These are phyloP conservation scores for Glyphotaelius pellucidus DNA, from an alignment of 2,888 invertebrate genomes.

Conservation along the genomic window DNA sequence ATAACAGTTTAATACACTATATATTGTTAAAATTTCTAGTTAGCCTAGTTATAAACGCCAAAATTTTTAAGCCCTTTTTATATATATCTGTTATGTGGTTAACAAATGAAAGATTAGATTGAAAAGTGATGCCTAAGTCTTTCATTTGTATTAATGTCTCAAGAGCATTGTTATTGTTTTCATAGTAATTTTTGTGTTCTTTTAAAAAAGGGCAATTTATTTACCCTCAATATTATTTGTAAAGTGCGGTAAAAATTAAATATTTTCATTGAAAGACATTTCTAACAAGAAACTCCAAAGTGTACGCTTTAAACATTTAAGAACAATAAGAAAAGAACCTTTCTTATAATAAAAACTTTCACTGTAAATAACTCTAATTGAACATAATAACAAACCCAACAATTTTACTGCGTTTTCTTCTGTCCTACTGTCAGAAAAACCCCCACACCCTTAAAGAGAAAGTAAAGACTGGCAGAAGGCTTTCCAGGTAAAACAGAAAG, in stretches of 20 bases:
- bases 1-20: too few relatives aligned
- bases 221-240: neutral
- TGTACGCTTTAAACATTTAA: neutral
- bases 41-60: too few relatives aligned
- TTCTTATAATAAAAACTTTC: neutral
- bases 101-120: too few relatives aligned
- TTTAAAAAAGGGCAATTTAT: neutral
- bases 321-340: neutral
- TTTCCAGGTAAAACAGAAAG: constrained; percentile 13
- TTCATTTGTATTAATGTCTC: too few relatives aligned
- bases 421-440: neutral
- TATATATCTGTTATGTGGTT: too few relatives aligned
- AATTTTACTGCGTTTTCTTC: neutral
- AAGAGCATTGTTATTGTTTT: too few relatives aligned
- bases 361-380: neutral
- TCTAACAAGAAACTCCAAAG: neutral
- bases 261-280: neutral
- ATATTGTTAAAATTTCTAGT: too few relatives aligned
- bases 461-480: neutral
- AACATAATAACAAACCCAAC: neutral
- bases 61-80: too few relatives aligned
- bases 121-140: too few relatives aligned
- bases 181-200: neutral
- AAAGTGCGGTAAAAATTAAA: neutral
- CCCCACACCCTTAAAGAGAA: neutral